Conservation (phyloP, 2,113 vertebrate genomes). For the Scartelaos histophorus region DNA sequence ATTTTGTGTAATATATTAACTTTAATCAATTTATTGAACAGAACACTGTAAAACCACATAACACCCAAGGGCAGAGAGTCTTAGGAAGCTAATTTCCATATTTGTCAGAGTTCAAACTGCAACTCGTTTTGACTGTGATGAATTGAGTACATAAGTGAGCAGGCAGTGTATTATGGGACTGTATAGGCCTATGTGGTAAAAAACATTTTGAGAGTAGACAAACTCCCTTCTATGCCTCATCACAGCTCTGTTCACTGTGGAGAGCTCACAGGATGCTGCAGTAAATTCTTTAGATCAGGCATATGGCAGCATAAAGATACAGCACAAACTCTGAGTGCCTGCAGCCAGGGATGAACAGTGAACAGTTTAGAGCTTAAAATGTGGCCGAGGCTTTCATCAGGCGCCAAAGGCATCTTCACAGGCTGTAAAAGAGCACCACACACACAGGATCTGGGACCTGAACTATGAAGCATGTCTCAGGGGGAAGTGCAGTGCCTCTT, state of each 20-base stretch:
- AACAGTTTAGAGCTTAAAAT: constrained; percentile 48
- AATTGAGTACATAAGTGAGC: constrained; percentile 22
- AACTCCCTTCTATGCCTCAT: constrained; percentile 22
- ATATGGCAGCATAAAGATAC: constrained; percentile 32
- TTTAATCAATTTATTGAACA: too few species aligned
- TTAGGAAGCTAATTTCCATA: too few species aligned
- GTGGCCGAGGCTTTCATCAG: constrained; percentile 55
- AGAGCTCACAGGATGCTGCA: constrained; percentile 22
- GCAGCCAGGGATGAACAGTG: constrained; percentile 39
- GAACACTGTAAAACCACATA: too few species aligned
- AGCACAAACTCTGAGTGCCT: constrained; percentile 34
- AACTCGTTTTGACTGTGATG: constrained; percentile 14
- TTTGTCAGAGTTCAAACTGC: too few species aligned
- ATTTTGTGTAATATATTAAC: too few species aligned
- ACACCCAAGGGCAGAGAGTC: too few species aligned
- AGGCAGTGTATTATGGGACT: not conserved
- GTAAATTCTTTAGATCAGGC: constrained; percentile 41
- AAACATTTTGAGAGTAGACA: constrained; percentile 20
- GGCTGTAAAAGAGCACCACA: constrained; percentile 37
- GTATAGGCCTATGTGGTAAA: not conserved
- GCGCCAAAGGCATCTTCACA: constrained; percentile 62
- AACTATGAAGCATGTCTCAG: constrained; percentile 28
- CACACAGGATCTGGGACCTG: constrained; percentile 40
- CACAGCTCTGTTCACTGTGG: constrained; percentile 42
- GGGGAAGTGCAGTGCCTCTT: constrained; percentile 19